Evolutionary conservation across 2,113 vertebrate genomes (phyloP), one percentile per base, ranked within the genome.

Genomic region (Pipra filicauda): DNA sequence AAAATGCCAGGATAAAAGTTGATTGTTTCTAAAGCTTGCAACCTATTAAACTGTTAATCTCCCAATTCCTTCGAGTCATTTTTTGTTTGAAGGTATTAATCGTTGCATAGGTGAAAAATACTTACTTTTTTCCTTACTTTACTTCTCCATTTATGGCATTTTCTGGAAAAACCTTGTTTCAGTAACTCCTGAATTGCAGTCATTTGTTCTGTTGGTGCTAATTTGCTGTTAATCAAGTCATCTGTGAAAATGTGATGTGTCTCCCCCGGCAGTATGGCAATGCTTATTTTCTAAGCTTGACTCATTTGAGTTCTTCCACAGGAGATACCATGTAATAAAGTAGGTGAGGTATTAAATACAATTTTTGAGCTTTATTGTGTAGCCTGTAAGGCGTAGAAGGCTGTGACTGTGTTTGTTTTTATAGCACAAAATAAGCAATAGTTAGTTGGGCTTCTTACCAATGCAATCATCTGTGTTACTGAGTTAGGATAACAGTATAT

Each of bases 171-270:
- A 93, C 43, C 58, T 90, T 91, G 58, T 94, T 96, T 96, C 67
- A 93, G 71, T 91, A 76, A 87, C 35, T 78, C 77, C 92, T 91
- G 80, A 97, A 97, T 97, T 97, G 89, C 78, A 95, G 84, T 92
- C 89, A 94, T 97, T 97, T 97, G 92, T 98, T 98, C 95, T 95
- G 52, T 89, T 98, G 95, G 95, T 97, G 94, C 87, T 98, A 98
- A 98, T 98, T 98, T 98, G 97, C 94, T 97, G 95, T 97, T 98
- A 98, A 98, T 99, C 98, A 98, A 98, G 77, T 98, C 95, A 98
- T 98, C 93, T 87, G 78, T 44, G 30, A 92, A 98, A 99, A 98
- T 98, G 96, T 93, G 97, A 94, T 93, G 43, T 94, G 71, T 98
- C 93, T 98, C 98, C 96, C 64, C 61, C 24, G 97, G 96, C 94